These are phyloP conservation scores for Drosophila gaucha DNA, from an alignment of 2,888 invertebrate species.

Conservation along the genomic window DNA sequence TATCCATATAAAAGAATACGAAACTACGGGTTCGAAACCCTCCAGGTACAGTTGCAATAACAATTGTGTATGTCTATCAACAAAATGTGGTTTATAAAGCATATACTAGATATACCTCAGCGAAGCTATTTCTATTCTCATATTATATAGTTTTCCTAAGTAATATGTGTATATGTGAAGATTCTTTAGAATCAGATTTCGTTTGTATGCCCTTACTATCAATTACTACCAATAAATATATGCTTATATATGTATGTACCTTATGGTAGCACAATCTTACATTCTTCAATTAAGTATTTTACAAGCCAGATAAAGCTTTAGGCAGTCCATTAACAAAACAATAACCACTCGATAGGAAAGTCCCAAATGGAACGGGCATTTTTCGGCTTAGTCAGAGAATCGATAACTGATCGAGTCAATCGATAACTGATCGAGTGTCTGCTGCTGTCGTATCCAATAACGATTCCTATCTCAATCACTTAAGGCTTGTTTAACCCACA, in stretches of 20 bases:
- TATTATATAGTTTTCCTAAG: background rate
- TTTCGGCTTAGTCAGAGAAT: conserved; percentile 6
- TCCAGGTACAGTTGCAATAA: no score
- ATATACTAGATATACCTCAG: background rate
- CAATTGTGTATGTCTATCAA: no score
- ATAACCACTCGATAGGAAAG: conserved; percentile 8
- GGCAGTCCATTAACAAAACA: conserved; percentile 8
- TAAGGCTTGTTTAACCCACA: conserved; percentile 58
- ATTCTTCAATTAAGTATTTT: conserved; percentile 8
- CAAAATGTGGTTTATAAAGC: no score
- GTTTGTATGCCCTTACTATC: background rate
- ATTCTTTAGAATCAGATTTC: background rate
- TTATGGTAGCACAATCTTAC: background rate
- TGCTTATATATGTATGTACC: background rate
- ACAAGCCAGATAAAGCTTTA: conserved; percentile 12
- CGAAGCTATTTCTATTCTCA: background rate
- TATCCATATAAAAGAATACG: no score
- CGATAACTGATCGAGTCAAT: conserved; percentile 2
- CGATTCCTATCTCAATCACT: conserved; percentile 52
- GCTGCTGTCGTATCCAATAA: background rate
- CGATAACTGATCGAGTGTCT: conserved; percentile 10
- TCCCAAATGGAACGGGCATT: conserved; percentile 4
- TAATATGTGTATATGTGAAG: no score
- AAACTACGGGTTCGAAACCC: no score
- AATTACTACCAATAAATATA: background rate